phyloP scores from a whole-genome alignment of 2,888 invertebrate genomes.

The Sipha maydis region DNA sequence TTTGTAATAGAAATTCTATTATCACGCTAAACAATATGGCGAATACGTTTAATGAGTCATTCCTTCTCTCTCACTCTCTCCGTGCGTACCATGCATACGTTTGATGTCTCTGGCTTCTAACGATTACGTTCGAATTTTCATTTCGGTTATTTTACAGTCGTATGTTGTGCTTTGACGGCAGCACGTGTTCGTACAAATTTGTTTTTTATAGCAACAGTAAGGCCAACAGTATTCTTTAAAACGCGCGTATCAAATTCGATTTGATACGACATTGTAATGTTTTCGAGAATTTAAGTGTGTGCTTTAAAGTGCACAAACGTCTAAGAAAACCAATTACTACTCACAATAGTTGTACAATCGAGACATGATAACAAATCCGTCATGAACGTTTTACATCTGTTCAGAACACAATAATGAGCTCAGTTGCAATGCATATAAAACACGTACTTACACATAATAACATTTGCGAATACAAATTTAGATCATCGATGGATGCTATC shows the following conservation, averaged over 20 bases:
- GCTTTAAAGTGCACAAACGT: conserved; percentile 23
- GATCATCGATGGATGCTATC: neutral
- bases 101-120: neutral
- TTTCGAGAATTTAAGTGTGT: neutral
- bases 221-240: neutral
- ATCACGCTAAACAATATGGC: neutral
- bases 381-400: neutral
- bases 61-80: neutral
- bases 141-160: neutral
- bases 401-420: neutral
- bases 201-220: neutral
- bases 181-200: neutral
- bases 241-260: conserved; percentile 20
- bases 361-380: neutral
- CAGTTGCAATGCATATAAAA: neutral
- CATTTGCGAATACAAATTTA: neutral
- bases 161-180: neutral
- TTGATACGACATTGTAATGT: neutral
- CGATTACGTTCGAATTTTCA: neutral
- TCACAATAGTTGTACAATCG: neutral
- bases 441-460: neutral
- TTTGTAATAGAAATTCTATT: neutral
- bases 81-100: neutral
- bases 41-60: neutral
- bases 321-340: conserved; percentile 12